phyloP scores from a whole-genome alignment of 1,140 invertebrate genomes.

The Lepidurus packardi region DNA sequence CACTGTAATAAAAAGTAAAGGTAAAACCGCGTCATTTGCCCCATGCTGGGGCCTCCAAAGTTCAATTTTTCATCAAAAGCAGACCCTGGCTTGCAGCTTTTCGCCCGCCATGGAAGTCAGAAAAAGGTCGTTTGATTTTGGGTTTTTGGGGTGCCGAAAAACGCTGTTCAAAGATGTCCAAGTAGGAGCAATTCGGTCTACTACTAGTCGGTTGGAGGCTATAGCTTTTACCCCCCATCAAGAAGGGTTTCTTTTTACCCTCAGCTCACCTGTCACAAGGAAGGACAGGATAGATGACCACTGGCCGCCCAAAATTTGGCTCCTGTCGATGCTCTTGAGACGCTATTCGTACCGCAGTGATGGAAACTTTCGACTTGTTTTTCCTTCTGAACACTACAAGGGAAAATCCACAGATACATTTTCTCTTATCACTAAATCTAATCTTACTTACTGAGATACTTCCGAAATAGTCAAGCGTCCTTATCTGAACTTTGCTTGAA shows the following conservation, averaged over 20 bases:
- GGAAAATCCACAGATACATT: too few species aligned
- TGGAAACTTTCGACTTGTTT: too few species aligned
- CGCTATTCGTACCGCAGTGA: not conserved
- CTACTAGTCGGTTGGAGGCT: not conserved
- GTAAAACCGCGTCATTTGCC: not conserved
- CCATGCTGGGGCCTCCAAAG: not conserved
- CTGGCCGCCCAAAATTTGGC: not conserved
- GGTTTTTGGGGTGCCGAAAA: not conserved
- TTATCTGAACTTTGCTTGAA: too few species aligned
- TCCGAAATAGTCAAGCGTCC: too few species aligned
- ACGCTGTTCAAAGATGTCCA: not conserved
- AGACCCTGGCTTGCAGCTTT: not conserved
- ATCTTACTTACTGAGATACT: too few species aligned
- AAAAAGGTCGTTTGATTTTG: not conserved
- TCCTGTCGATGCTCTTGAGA: not conserved
- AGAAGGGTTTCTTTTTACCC: not conserved
- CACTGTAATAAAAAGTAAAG: not conserved
- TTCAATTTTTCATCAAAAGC: slow-evolving; percentile 6
- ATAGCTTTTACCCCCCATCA: slow-evolving; percentile 1
- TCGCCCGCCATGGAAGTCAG: not conserved
- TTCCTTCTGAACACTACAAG: too few species aligned
- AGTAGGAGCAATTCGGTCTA: slow-evolving; percentile 6
- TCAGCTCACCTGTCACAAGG: slow-evolving; percentile 2
- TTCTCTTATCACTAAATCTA: too few species aligned
- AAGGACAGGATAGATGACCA: slow-evolving; percentile 5